Evolutionary conservation across 2,888 invertebrate genomes (phyloP), one percentile per base, ranked within the genome.

Genomic region (Odontocolon sp.): DNA sequence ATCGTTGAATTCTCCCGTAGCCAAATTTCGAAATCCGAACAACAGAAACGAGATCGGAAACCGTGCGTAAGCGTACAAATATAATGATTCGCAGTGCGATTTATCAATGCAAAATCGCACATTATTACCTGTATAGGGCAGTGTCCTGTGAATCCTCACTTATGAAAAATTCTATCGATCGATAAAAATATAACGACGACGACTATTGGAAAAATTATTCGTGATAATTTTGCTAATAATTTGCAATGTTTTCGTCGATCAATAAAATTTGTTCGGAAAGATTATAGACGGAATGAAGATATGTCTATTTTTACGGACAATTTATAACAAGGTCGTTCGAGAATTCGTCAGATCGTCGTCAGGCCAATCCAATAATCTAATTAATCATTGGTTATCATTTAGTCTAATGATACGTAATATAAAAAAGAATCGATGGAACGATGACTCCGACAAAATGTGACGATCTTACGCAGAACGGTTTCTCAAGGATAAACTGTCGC

Each of bases 271-370:
- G n/a, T n/a, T n/a, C n/a, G n/a, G n/a, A n/a, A n/a, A n/a, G n/a
- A n/a, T 77, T 64, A 69, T 64, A 67, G 72, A 77, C 77, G 77
- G 77, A 77, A 72, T 77, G 68, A 69, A 72, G 77, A 77, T 77
- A 77, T 77, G 77, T 77, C 64, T 72, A 72, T 59, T 28, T 28
- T 69, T 47, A 11, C 21, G 47, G 36, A 63, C 63, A 63, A 23
- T 63, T 47, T 47, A 47, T 23, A 63, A 54, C 16, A 8, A n/a
- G 23, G 47, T 31, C 21, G 33, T 23, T 2, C 63, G 63, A 61
- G n/a, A 16, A 18, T 47, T 47, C 36, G 47, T 45, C 45, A 40
- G 61, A 61, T 33, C 21, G 11, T 21, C 6, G 14, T n/a, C n/a
- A 23, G n/a, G 47, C 11, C 31, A 40, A 63, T 33, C 33, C 47